These are phyloP conservation scores for Cynodonichthys magdalenae DNA, from an alignment of 2,797 vertebrate genomes.

Conservation along the genomic window DNA sequence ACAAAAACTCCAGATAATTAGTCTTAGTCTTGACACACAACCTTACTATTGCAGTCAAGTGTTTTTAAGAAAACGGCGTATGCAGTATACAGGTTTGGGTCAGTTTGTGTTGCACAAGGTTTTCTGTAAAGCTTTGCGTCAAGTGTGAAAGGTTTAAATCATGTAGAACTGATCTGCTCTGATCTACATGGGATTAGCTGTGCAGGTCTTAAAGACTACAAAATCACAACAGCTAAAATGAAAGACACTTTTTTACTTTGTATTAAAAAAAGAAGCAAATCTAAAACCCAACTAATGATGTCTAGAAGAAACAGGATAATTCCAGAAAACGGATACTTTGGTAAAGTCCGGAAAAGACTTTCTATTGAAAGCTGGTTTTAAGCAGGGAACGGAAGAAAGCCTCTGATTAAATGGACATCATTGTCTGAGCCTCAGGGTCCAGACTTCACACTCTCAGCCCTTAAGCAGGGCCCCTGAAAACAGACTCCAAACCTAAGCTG, in stretches of 20 bases:
- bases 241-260: too few species aligned
- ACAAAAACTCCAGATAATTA: neutral
- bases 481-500: neutral
- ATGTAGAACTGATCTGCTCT: neutral
- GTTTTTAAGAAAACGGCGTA: neutral
- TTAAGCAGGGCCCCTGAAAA: neutral
- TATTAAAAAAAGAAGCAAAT: neutral
- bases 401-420: neutral
- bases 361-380: conserved; percentile 1
- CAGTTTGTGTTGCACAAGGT: neutral
- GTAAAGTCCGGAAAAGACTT: neutral
- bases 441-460: neutral
- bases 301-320: neutral
- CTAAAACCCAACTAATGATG: neutral
- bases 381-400: neutral
- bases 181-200: too few species aligned
- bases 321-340: neutral
- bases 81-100: neutral
- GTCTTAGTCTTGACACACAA: neutral
- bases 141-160: neutral
- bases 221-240: too few species aligned
- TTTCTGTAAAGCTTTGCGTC: neutral
- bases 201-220: neutral
- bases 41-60: neutral
- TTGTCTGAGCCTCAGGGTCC: neutral